phyloP scores from a whole-genome alignment of 2,797 vertebrate species.

The Lindbergichthys nudifrons region DNA sequence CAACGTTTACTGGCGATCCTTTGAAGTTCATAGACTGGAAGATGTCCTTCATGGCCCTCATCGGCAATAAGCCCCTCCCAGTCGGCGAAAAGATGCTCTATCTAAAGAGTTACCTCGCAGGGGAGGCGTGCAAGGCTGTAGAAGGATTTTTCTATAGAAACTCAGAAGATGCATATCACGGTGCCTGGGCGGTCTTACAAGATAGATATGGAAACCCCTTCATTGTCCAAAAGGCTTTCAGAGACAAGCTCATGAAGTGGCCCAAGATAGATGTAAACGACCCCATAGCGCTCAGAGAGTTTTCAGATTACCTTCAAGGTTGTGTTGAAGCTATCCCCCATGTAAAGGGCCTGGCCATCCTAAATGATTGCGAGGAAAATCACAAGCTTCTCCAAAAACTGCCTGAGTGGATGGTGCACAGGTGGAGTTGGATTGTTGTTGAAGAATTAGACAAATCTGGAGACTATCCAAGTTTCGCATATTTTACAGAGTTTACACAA shows the following conservation, averaged over 20 bases:
- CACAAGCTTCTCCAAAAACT: constrained; percentile 46
- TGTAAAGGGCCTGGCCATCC: constrained; percentile 42
- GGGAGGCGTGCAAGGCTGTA: no score
- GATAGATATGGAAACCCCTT: no score
- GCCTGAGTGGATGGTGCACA: constrained; percentile 41
- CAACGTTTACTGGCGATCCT: constrained; percentile 19
- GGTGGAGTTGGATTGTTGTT: no score
- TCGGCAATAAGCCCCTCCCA: no score
- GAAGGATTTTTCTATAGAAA: no score
- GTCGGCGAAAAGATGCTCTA: no score
- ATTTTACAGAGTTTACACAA: constrained; percentile 41
- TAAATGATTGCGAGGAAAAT: constrained; percentile 50
- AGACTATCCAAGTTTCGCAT: constrained; percentile 25
- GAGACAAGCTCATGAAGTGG: no score
- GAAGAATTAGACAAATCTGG: constrained; percentile 27
- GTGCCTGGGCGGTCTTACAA: no score
- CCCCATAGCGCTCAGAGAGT: constrained; percentile 24
- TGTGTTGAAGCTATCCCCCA: constrained; percentile 45
- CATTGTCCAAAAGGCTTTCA: no score
- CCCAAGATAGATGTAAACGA: no score
- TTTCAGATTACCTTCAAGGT: constrained; percentile 39
- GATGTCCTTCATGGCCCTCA: constrained; percentile 29
- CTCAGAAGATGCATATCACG: no score
- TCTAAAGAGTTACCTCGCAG: no score
- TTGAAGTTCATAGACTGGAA: constrained; percentile 53